Evolutionary conservation across 2,797 vertebrate genomes (phyloP), one percentile per base, ranked within the genome.

Genomic region (Bryconaethiops microstoma): DNA sequence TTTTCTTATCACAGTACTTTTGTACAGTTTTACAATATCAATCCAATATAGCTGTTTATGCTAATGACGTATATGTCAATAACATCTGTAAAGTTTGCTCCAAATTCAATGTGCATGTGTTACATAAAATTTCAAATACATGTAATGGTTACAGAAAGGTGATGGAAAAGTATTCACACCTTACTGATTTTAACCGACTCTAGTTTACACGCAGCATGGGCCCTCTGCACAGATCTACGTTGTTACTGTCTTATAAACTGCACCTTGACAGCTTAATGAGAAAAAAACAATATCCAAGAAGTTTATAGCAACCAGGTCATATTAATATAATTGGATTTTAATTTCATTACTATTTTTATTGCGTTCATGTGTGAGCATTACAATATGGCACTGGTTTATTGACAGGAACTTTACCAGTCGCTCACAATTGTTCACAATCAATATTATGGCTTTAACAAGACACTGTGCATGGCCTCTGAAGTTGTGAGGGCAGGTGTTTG

Each of bases 311-410:
- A 86, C 55, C 57, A 54, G 85, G 82, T 81, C 73, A 79, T 84
- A 85, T 85, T 85, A 73, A 85, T 87, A 83, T 86, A 88, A 88
- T 88, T 87, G 78, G 77, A 83, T 71, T 87, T 87, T 88, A 81
- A 86, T 88, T 88, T 83, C 62, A 78, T 84, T 85, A 84, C 86
- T 87, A 84, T 84, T 87, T 83, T 85, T 83, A 79, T 85, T 86
- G 78, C 55, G 80, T 87, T 87, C 77, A 85, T 85, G 79, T 76
- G 84, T 67, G 60, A 82, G 82, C 77, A 69, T 85, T 87, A 83
- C 79, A 83, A 77, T 82, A 79, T 80, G 79, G 71, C 75, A 57
- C 60, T 35, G 75, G 64, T 85, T 83, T 86, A 88, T 86, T 83
- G 85, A 86, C 83, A 74, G 82, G 55, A 21, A 67, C 80, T 83